These are phyloP conservation scores for Escarpia spicata DNA, from an alignment of 2,888 invertebrate genomes.

Conservation along the genomic window DNA sequence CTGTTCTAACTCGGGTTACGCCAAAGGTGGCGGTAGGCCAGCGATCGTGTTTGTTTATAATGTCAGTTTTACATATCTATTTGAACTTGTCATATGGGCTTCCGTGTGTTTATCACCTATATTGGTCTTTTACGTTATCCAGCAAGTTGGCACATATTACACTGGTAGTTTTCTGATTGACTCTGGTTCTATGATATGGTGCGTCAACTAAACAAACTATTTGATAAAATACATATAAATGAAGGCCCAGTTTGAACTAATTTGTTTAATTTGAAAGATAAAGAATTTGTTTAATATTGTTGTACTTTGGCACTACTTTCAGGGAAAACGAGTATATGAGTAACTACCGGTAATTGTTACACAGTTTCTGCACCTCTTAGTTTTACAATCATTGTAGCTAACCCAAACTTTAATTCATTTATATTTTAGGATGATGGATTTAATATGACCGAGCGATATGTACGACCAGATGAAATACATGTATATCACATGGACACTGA, in stretches of 20 bases:
- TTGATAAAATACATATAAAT: neutral
- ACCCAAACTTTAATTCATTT: neutral
- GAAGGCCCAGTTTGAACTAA: neutral
- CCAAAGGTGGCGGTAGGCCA: too few species aligned
- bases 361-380: neutral
- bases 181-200: too few species aligned
- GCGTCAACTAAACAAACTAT: neutral
- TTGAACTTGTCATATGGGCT: too few species aligned
- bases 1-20: too few species aligned
- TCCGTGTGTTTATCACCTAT: too few species aligned
- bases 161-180: too few species aligned
- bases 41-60: too few species aligned
- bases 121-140: too few species aligned
- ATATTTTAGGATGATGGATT: constrained; percentile 18
- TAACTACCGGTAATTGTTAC: neutral
- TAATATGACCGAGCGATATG: constrained; percentile 42
- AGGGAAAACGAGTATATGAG: too few species aligned
- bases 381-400: neutral
- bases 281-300: neutral
- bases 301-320: too few species aligned
- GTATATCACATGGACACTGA: constrained; percentile 54
- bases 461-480: constrained; percentile 52
- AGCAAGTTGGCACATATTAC: too few species aligned
- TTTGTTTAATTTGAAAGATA: neutral
- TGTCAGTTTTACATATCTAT: too few species aligned